Evolutionary conservation across 2,113 vertebrate genomes (phyloP).

Genomic region (Pachypanchax playfairii): DNA sequence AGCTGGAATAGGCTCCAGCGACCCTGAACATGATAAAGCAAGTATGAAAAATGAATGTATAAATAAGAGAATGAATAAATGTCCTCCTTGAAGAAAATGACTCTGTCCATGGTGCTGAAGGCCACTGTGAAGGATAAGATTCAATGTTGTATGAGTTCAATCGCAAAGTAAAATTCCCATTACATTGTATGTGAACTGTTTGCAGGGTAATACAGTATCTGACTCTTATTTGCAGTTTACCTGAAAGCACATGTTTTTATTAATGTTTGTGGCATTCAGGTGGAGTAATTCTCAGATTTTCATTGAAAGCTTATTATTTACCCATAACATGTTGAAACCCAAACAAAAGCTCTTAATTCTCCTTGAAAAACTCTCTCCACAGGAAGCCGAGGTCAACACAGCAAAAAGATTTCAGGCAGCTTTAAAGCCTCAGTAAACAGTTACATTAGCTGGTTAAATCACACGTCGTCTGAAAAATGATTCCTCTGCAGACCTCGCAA

Average conservation of each 20-base stretch:
- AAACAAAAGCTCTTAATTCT: no score
- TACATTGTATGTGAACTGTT: neutral
- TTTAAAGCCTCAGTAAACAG: no score
- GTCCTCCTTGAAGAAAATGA: neutral
- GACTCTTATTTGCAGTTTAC: neutral
- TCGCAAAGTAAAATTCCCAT: no score
- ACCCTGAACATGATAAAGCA: neutral
- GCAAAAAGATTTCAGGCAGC: no score
- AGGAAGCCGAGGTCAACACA: no score
- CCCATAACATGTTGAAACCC: no score
- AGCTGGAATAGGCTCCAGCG: neutral
- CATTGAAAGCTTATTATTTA: no score
- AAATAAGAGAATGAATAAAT: neutral
- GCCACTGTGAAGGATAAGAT: neutral
- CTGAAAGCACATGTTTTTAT: neutral
- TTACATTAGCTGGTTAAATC: no score
- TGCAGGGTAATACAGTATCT: neutral
- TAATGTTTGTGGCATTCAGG: neutral
- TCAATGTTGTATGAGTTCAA: no score
- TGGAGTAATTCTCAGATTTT: neutral
- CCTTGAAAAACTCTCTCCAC: no score
- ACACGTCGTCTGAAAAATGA: no score
- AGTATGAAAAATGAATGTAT: neutral
- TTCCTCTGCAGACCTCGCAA: no score
- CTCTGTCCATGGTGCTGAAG: conserved; percentile 52